Percentiles rank a stretch among this genome's conserved stretches.
Conservation (phyloP, 2,113 vertebrate species). For the Gymnobelideus leadbeateri region DNA sequence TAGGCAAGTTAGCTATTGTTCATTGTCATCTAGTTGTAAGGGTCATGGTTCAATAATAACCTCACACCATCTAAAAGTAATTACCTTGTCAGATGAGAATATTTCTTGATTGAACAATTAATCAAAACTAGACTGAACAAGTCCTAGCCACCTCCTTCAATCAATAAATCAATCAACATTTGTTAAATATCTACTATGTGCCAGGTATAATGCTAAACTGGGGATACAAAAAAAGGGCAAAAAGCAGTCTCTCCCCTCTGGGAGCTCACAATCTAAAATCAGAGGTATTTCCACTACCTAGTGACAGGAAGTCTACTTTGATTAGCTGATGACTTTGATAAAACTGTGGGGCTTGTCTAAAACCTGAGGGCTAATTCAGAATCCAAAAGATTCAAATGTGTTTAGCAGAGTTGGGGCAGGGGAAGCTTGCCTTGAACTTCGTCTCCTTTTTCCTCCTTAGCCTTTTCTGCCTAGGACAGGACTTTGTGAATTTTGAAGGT, state of each 20-base stretch:
- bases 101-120: not conserved
- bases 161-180: not conserved
- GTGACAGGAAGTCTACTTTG: not conserved
- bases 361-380: not conserved
- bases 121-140: not conserved
- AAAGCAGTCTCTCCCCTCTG: not conserved
- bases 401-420: not conserved
- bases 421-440: not conserved
- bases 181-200: not conserved
- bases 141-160: not conserved
- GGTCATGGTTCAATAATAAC: rapidly evolving
- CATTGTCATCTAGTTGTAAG: constrained; percentile 46
- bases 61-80: not conserved
- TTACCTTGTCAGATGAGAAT: not conserved
- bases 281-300: not conserved
- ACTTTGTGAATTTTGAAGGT: not conserved
- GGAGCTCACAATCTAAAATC: not conserved
- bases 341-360: not conserved
- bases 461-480: not conserved
- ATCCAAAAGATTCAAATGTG: not conserved
- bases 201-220: not conserved
- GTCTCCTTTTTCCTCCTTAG: not conserved
- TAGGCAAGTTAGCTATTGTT: constrained; percentile 64
- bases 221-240: not conserved
- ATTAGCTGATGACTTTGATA: not conserved